Base-by-base conservation (phyloP, 2,888 invertebrate genomes). In the Taenaris catops region DNA sequence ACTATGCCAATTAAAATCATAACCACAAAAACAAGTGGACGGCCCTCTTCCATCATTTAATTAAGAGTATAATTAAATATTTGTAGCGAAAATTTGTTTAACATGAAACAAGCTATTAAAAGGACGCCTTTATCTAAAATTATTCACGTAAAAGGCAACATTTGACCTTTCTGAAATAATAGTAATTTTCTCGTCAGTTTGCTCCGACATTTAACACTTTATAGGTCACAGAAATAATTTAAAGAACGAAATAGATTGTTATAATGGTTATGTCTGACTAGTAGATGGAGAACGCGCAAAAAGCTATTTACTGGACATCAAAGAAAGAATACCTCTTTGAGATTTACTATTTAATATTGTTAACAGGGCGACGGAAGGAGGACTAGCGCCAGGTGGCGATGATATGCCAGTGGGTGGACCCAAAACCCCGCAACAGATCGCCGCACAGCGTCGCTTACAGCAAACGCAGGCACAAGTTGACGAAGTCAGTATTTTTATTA, bases 381-480 rank as follows among this genome's bases (percentile, higher is more conserved):
- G 91, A 54, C 69, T 90, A 56, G 91, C 91, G 69, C 91, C 92
- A 52, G 83, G 87, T 64, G 91, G 90, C 54, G 91, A 91, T 46
- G 91, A 91, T 46, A 94, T 93, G 86, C 94, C 92, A 38, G 94
- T 95, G 66, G 96, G 96, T 49, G 96, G 96, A 38, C 96, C 96
- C 45, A 88, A 93, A 71, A 94, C 93, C 50, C 94, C 94, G 40
- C 94, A 94, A 74, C 94, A 95, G 83, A 91, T 93, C 54, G 94
- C 94, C 34, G 94, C 94, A 51, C 93, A 93, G 72, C 93, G 94
- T 55, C 90, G 94, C 60, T 80, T 94, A 69, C 94, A 94, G 64
- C 94, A 94, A 73, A 93, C 94, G 49, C 94, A 94, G 78, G 94
- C 94, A 47, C 94, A 94, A 88, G 94, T 94, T 44, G 94, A 94